Evolutionary conservation across 2,113 vertebrate genomes (phyloP), one percentile per base, ranked within the genome.

Genomic region (Paradoxurus hermaphroditus): DNA sequence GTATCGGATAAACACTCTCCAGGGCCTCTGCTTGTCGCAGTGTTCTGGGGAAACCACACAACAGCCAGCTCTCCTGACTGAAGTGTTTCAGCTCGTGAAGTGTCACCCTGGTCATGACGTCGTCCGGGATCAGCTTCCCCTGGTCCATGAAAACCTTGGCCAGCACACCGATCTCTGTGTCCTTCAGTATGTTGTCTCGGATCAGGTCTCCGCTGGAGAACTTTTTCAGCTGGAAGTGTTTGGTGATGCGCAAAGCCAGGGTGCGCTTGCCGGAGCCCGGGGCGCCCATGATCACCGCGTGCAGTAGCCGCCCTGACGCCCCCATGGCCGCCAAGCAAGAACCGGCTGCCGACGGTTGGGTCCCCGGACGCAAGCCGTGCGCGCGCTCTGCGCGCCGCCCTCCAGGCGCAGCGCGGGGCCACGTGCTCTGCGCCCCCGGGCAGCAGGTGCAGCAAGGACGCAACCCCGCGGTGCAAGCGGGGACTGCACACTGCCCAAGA

Each of bases 41-140:
- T 0, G 99, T 99, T 56, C 99, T 99, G n/a, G 99, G 99, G 77
- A 99, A 99, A 99, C 99, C 99, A 88, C 99, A 99, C 7, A 99
- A 96, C 25, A 99, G 98, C 99, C 99, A 99, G 98, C 97, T 98
- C 97, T 96, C 97, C 10, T 9, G 82, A n/a, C 98, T 95, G n/a
- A 99, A 94, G 3, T n/a, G 84, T 94, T 98, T 98, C 73, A 99
- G 98, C 86, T 99, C 98, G 11, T 87, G 97, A 72, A 99, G 97
- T 97, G 99, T 98, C 84, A 99, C 98, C 4, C 88, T 98, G 36
- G 99, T 99, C 91, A 99, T 99, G 94, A 99, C 95, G 59, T 99
- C 96, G 92, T 99, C 99, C 10, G 99, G 99, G 75, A 99, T 98
- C 98, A 99, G 98, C 96, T 97, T 98, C 67, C 99, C 99, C 97